phyloP scores from a whole-genome alignment of 2,113 vertebrate genomes.

The Nothocercus nigrocapillus region DNA sequence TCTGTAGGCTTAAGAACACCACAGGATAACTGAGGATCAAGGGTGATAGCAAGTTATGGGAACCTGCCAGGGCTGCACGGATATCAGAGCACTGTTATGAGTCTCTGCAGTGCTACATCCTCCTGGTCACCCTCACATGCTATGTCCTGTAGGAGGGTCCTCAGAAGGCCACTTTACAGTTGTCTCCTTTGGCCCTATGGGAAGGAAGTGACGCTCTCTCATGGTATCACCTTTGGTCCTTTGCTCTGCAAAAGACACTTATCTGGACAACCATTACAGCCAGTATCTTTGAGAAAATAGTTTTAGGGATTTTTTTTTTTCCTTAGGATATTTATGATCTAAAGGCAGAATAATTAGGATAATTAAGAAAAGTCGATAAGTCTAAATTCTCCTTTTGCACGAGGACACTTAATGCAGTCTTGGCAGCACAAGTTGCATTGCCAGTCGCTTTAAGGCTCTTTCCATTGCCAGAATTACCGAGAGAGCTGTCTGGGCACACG shows the following conservation, averaged over 20 bases:
- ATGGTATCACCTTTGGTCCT: not conserved
- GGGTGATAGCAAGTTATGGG: rapidly evolving
- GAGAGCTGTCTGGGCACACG: not conserved
- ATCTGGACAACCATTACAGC: not conserved
- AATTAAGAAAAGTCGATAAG: not conserved
- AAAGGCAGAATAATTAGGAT: not conserved
- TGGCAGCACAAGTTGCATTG: not conserved
- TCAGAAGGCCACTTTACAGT: not conserved
- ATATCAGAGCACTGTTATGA: not conserved
- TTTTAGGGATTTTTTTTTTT: not conserved
- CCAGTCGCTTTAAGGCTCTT: not conserved
- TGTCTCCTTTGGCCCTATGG: not conserved
- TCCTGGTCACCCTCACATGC: not conserved
- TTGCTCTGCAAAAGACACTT: not conserved
- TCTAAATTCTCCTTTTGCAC: not conserved
- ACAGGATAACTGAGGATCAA: not conserved
- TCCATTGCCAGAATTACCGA: not conserved
- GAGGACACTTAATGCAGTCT: not conserved
- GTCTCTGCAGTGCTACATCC: not conserved
- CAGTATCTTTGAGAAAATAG: not conserved
- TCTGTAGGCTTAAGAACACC: not conserved
- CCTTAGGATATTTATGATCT: not conserved
- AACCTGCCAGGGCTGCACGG: not conserved
- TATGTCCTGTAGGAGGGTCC: not conserved
- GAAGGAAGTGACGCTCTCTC: not conserved